Conservation (phyloP, 2,888 invertebrate genomes). For the Coenonympha arcania region DNA sequence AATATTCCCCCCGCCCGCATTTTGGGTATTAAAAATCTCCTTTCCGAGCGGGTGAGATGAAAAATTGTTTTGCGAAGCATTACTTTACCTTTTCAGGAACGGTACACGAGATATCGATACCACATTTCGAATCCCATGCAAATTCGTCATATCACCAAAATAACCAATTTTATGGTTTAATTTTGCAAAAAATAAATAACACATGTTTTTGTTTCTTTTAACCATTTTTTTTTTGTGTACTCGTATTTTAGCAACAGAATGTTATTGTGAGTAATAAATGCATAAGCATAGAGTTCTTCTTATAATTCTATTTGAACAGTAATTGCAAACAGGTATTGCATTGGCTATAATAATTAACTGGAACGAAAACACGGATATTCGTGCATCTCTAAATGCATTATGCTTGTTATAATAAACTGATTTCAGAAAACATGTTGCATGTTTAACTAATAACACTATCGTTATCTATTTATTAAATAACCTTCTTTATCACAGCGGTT, state of each 20-base stretch:
- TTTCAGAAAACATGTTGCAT: not conserved
- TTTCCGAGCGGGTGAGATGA: too few relatives aligned
- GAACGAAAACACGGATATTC: conserved; percentile 6
- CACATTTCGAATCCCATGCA: conserved; percentile 53
- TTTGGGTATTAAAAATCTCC: too few relatives aligned
- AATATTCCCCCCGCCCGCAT: too few relatives aligned
- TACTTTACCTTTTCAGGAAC: conserved; percentile 45
- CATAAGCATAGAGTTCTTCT: too few relatives aligned
- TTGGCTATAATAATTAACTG: not conserved
- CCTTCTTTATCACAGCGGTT: too few relatives aligned
- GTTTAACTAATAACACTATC: not conserved
- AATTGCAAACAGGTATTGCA: not conserved
- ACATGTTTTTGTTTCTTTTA: not conserved
- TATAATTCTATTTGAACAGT: not conserved
- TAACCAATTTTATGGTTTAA: conserved; percentile 44
- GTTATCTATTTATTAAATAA: too few relatives aligned
- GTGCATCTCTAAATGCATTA: conserved; percentile 5
- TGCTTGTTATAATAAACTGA: conserved; percentile 4
- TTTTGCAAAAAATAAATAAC: conserved; percentile 12
- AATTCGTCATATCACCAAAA: conserved; percentile 50
- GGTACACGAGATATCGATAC: conserved; percentile 42
- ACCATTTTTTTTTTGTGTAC: too few relatives aligned
- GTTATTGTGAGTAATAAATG: too few relatives aligned
- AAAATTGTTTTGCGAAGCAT: too few relatives aligned
- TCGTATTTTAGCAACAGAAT: too few relatives aligned